phyloP scores from a whole-genome alignment of 2,113 vertebrate species.

The Grallaria varia region DNA sequence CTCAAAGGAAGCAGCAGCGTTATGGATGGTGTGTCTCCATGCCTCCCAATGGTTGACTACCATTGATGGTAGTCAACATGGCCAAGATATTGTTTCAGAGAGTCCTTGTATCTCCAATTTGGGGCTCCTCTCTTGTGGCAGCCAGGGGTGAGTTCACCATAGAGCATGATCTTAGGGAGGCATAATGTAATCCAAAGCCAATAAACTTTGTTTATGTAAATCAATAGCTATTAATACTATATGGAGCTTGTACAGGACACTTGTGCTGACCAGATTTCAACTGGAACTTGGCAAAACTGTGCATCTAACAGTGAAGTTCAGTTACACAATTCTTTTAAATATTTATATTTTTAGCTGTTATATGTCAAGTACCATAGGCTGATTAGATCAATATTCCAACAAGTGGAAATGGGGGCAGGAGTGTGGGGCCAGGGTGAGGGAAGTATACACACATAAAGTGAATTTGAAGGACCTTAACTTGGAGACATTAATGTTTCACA shows the following conservation, averaged over 20 bases:
- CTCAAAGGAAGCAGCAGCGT: too few species aligned
- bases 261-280: background rate
- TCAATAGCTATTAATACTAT: background rate
- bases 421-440: accelerated
- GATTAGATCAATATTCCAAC: background rate
- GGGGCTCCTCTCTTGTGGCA: too few species aligned
- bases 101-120: too few species aligned
- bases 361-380: background rate
- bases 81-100: too few species aligned
- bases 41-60: too few species aligned
- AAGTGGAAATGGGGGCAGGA: accelerated
- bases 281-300: background rate
- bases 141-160: too few species aligned
- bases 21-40: too few species aligned
- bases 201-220: background rate
- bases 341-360: background rate
- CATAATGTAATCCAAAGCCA: background rate
- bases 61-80: too few species aligned
- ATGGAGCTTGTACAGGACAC: background rate
- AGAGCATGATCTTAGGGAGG: too few species aligned
- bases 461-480: background rate
- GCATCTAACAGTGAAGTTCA: background rate
- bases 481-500: background rate
- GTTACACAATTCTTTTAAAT: background rate
- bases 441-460: background rate